A percentile compares a stretch with the other conserved stretches of the same genome.
Conservation (phyloP, 2,113 vertebrate genomes). For the Trogon surrucura region DNA sequence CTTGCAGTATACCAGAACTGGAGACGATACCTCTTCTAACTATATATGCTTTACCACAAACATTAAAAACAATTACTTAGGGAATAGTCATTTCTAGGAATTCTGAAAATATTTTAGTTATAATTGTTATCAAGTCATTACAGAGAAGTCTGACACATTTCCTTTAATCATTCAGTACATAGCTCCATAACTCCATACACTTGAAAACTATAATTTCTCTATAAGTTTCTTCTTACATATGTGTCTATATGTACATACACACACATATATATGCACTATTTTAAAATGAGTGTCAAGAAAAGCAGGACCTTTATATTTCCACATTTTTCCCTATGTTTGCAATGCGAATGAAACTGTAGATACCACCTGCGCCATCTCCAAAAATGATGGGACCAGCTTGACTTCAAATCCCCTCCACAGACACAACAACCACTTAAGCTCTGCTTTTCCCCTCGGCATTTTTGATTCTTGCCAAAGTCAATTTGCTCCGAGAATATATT, state of each 20-base stretch:
- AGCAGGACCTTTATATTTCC: constrained; percentile 37
- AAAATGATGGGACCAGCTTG: neutral
- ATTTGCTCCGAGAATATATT: neutral
- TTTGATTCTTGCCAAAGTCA: neutral
- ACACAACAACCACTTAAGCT: neutral
- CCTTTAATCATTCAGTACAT: constrained; percentile 12
- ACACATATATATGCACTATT: constrained; percentile 43
- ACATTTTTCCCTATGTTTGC: neutral
- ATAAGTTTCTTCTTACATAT: constrained; percentile 49
- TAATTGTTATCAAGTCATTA: constrained; percentile 30
- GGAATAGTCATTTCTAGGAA: constrained; percentile 54
- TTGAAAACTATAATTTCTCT: constrained; percentile 26
- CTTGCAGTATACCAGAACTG: constrained; percentile 23
- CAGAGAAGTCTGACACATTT: constrained; percentile 54
- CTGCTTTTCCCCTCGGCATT: neutral
- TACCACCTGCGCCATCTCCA: neutral
- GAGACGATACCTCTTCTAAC: constrained; percentile 35
- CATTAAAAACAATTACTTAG: constrained; percentile 45
- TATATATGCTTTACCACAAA: constrained; percentile 63
- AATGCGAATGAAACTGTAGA: neutral
- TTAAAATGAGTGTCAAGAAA: constrained; percentile 40
- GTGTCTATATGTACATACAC: constrained; percentile 55
- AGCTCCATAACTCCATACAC: constrained; percentile 50
- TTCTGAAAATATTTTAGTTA: constrained; percentile 55
- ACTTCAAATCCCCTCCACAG: neutral